Base-by-base conservation (phyloP, 2,113 vertebrate genomes). In the Calidris pugnax region DNA sequence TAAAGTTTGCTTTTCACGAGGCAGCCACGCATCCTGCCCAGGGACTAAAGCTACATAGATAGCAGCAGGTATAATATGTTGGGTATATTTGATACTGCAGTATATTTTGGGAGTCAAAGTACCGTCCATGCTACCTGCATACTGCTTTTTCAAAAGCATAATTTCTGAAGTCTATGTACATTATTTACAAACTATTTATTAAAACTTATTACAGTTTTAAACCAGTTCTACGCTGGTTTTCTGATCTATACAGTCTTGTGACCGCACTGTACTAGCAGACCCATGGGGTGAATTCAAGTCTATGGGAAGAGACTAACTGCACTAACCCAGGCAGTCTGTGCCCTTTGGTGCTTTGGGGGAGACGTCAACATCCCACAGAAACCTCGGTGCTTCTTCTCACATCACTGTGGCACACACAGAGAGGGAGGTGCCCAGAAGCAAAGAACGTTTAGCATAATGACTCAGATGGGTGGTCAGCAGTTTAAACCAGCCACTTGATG, bases 401-500 rank as follows among this genome's bases (percentile, higher is more conserved):
- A 95, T 96, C 78, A 75, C 92, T 96, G 76, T 95, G 97, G 96
- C 96, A 89, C 5, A 1, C 87, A 75, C n/a, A 28, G 85, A 96
- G 77, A 89, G 71, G 87, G 90, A 94, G 96, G 89, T 94, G 63
- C 95, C 93, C 96, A 95, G 94, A 86, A 97, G 97, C 97, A 96
- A 95, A 87, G 93, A 91, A 89, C 88, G 41, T 83, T 97, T 95
- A 96, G 77, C 80, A 81, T 95, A 95, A 95, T 95, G 91, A 97
- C 67, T 97, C 85, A 80, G 89, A 87, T 93, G 94, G 89, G 87
- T 89, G 90, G 84, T 78, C 91, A 97, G 94, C 96, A 93, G 79
- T 85, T 95, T 91, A 94, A 97, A 97, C 82, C 92, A 97, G 96
- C 93, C 95, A 97, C 85, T 97, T 81, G 91, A 91, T 55, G 72